Evolutionary conservation across 2,797 vertebrate genomes (phyloP), one percentile per base, ranked within the genome.

Genomic region (Mormyrops attenuatus): DNA sequence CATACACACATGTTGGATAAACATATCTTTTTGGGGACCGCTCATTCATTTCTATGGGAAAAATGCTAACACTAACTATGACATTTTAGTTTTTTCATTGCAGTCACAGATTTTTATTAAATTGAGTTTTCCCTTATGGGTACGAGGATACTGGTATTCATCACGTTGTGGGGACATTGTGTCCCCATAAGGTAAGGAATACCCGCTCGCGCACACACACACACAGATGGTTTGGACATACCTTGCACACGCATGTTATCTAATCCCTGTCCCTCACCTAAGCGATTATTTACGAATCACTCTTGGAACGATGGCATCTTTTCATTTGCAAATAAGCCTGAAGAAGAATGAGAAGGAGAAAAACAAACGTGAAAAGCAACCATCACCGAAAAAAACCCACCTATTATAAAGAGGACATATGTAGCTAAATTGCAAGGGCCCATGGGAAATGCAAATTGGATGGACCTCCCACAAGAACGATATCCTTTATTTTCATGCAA

Each of bases 251-350:
- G 20, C 38, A 13, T 41, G 90, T 88, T 89, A 44, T 55, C 47
- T 77, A 87, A 53, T 88, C 73, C 82, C 91, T 90, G 87, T 91
- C 92, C 77, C 87, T 88, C 88, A 92, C 88, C 92, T 93, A 92
- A 13, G 90, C 92, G 92, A 93, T 96, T 95, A 96, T 95, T 95
- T 95, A 73, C 3, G 5, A 95, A 94, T 96, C 95, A 94, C 93
- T 94, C 95, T 92, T 93, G 95, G 93, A 93, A 95, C 93, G 95
- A 95, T 95, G 93, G 92, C 88, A 82, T 89, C 94, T 93, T 96
- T 96, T 96, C 95, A 96, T 92, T 95, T 96, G 95, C 95, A 96
- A 96, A 96, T 96, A 91, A 94, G 93, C 93, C 92, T 90, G 77
- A 92, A 91, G 92, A 90, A 88, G 93, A 94, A 94, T 92, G 88